These are phyloP conservation scores for Condylura cristata DNA, from an alignment of 2,113 vertebrate genomes.

Conservation along the genomic window DNA sequence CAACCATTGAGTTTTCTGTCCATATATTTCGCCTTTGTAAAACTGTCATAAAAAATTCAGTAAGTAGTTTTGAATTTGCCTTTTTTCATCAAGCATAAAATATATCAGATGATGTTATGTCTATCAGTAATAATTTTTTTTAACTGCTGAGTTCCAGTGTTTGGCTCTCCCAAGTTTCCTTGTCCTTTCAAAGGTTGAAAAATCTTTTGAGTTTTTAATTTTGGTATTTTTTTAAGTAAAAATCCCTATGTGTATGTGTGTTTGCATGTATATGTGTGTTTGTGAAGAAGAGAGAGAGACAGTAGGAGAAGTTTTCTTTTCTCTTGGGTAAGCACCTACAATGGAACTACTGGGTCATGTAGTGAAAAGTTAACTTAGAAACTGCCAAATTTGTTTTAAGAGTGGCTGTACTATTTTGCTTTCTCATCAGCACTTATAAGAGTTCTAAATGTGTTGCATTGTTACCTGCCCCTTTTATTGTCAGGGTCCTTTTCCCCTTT, in stretches of 20 bases:
- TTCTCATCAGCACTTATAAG: background rate
- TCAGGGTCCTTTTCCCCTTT: background rate
- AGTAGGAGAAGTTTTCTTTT: constrained; percentile 11
- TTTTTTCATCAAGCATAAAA: background rate
- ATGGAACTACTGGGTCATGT: background rate
- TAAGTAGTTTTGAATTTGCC: background rate
- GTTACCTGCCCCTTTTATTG: background rate
- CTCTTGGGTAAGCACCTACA: background rate
- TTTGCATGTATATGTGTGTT: background rate
- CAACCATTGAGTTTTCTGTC: background rate
- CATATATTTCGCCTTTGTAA: background rate
- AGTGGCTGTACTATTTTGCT: background rate
- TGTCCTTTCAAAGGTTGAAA: background rate
- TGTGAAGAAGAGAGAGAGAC: too few relatives aligned
- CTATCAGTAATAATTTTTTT: background rate
- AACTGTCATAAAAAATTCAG: background rate
- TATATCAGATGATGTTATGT: background rate
- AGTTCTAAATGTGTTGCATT: background rate
- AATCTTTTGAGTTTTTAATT: background rate
- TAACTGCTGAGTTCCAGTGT: background rate
- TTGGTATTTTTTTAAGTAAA: constrained; percentile 16
- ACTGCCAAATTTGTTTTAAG: background rate
- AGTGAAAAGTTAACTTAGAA: background rate
- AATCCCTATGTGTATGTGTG: background rate
- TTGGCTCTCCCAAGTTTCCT: background rate